Percentiles rank a stretch among this genome's conserved stretches.
phyloP scores from a whole-genome alignment of 2,797 vertebrate genomes.

The Acanthiza pusilla region DNA sequence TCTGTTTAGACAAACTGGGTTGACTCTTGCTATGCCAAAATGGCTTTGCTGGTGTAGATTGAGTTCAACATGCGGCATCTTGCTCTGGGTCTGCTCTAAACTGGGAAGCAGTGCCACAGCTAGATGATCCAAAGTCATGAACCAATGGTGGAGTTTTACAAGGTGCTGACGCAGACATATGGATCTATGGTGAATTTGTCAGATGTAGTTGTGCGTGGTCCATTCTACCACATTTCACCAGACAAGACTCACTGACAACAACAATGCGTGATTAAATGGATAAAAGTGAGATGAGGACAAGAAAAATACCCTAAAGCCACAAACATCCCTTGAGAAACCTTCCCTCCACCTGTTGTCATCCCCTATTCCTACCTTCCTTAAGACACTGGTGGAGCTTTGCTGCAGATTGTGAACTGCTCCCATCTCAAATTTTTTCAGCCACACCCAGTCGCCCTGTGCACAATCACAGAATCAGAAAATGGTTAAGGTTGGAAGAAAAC shows the following conservation, averaged over 20 bases:
- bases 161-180: not conserved
- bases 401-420: conserved; percentile 77
- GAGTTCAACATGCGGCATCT: not conserved
- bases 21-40: not conserved
- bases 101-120: not conserved
- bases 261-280: fast-evolving
- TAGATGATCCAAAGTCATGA: not conserved
- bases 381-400: conserved; percentile 80
- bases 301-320: not conserved
- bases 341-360: not conserved
- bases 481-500: not conserved
- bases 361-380: conserved; percentile 81
- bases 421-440: conserved; percentile 86
- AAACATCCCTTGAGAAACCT: not conserved
- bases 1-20: not conserved
- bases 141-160: not conserved
- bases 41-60: not conserved
- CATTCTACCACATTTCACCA: not conserved
- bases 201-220: fast-evolving
- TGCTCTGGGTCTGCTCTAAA: not conserved
- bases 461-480: not conserved
- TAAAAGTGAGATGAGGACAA: not conserved
- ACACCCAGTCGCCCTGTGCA: conserved; percentile 88
- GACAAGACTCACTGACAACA: not conserved
- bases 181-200: not conserved